Evolutionary conservation across 37 sponge, comb jelly and placozoan genomes (phyloP), one percentile per base, ranked within the genome.

Genomic region (Haliclona indistincta): DNA sequence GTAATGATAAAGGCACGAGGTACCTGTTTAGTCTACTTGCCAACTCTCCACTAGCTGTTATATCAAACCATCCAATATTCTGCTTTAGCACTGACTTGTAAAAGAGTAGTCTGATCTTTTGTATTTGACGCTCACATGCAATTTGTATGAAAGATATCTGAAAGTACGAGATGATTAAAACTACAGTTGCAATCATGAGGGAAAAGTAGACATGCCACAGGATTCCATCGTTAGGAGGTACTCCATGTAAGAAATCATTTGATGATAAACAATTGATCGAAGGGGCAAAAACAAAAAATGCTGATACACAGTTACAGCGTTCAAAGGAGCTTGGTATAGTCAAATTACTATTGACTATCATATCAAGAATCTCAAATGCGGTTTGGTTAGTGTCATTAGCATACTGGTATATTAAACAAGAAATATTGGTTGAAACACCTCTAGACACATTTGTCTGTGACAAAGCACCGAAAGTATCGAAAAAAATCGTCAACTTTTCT

Each of bases 61-160:
- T 71, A 70, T 96, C 97, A 78, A 93, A 96, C 91, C 87, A 96
- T 0, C 88, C 85, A 54, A 93, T 75, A 44, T 96, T 75, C 82
- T 92, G 94, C 40, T 83, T 65, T 68, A 93, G 67, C 35, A 93
- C 72, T 25, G 94, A 73, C 19, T 61, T 63, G 51, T 76, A 93
- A 45, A 71, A 76, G 10, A 34, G 30, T 56, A 73, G 60, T 15
- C 94, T 56, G n/a, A 93, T 85, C 55, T 85, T 81, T 35, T 81
- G 71, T 51, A 81, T 67, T 72, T 90, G 91, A 23, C 77, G 73
- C 73, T 85, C 81, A 42, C 78, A 76, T 10, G 91, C 81, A 35
- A 60, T 37, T 38, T 85, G 86, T 76, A 81, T 84, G 73, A 81
- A 63, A 20, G 74, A 77, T 10, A 90, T 74, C 60, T 90, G 86